phyloP scores from a whole-genome alignment of 2,113 vertebrate genomes.

The Sapajus apella region DNA sequence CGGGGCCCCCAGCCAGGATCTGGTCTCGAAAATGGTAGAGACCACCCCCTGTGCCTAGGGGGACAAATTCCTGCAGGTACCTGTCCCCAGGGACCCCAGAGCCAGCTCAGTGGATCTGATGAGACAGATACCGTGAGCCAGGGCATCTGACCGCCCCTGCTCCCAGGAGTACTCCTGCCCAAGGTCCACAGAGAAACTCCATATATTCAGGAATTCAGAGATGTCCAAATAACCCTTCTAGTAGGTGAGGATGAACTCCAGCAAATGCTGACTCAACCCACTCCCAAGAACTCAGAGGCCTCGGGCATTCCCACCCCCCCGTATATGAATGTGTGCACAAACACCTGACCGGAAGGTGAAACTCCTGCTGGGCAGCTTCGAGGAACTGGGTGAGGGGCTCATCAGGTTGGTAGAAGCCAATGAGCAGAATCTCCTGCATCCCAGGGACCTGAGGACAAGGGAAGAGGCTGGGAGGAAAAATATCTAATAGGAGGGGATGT shows the following conservation, averaged over 20 bases:
- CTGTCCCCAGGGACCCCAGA: slow-evolving; percentile 78
- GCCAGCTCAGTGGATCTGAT: background rate
- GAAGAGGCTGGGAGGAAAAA: background rate
- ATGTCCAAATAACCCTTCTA: background rate
- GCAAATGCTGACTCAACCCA: background rate
- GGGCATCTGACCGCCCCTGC: background rate
- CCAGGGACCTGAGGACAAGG: slow-evolving; percentile 88
- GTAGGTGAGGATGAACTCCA: background rate
- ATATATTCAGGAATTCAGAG: background rate
- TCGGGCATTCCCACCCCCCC: background rate
- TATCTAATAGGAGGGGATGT: background rate
- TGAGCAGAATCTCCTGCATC: slow-evolving; percentile 96
- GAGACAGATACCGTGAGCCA: background rate
- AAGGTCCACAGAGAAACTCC: background rate
- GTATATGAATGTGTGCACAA: background rate
- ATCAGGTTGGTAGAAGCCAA: slow-evolving; percentile 98
- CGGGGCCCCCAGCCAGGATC: slow-evolving; percentile 94
- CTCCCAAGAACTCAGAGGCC: rapidly evolving
- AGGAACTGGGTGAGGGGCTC: slow-evolving; percentile 94
- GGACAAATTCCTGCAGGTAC: slow-evolving; percentile 96
- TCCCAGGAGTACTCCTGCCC: background rate
- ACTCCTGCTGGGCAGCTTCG: slow-evolving; percentile 92
- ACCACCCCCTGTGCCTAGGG: slow-evolving; percentile 96
- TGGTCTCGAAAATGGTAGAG: slow-evolving; percentile 99
- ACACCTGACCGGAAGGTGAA: slow-evolving; percentile 94